These are phyloP conservation scores for Stegastes partitus DNA, from an alignment of 2,113 vertebrate species.

Conservation along the genomic window DNA sequence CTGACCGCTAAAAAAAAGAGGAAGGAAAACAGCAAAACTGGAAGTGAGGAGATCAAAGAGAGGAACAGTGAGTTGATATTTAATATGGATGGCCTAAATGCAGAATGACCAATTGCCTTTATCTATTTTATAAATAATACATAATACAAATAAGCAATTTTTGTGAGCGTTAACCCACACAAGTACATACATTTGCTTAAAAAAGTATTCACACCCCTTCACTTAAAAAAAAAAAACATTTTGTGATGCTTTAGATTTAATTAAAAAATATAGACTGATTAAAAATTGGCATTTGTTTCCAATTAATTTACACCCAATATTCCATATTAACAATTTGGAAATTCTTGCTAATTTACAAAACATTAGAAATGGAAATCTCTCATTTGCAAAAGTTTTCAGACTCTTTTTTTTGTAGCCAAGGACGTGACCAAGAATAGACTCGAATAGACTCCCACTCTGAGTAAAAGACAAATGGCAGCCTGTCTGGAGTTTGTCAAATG, in stretches of 20 bases:
- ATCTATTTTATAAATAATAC: background rate
- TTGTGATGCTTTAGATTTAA: background rate
- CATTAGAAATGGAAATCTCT: too few relatives aligned
- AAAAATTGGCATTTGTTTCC: too few relatives aligned
- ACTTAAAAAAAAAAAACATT: background rate
- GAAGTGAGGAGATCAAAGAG: slow-evolving; percentile 35
- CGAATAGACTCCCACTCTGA: too few relatives aligned
- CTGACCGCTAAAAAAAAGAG: background rate
- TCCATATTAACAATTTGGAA: too few relatives aligned
- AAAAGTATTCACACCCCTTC: background rate
- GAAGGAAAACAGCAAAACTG: slow-evolving; percentile 4
- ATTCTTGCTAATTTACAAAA: too few relatives aligned
- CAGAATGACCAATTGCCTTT: background rate
- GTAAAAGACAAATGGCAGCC: too few relatives aligned
- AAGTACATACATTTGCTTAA: background rate
- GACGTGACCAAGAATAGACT: too few relatives aligned
- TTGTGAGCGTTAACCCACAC: background rate
- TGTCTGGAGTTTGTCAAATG: too few relatives aligned
- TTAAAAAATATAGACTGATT: too few relatives aligned
- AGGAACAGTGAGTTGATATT: slow-evolving; percentile 2
- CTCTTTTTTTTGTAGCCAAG: too few relatives aligned
- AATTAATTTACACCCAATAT: too few relatives aligned
- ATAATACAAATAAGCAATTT: background rate
- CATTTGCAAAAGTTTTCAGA: too few relatives aligned
- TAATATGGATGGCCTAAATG: background rate